These are phyloP conservation scores for Tupiocoris notatus DNA, from an alignment of 2,888 invertebrate species.

Conservation along the genomic window DNA sequence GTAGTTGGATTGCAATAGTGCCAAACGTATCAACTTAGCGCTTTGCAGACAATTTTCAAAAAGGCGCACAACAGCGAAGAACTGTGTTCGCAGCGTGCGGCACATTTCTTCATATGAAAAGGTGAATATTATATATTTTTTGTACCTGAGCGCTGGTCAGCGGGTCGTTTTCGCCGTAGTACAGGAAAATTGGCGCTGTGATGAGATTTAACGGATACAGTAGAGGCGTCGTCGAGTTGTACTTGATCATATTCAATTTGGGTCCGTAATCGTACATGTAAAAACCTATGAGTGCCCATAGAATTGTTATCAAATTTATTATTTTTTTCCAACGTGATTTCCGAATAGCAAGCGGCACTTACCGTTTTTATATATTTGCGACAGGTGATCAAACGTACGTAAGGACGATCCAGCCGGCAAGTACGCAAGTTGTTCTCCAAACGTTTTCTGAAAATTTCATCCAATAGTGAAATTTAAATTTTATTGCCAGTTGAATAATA, in stretches of 20 bases:
- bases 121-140: too few relatives aligned
- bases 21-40: too few relatives aligned
- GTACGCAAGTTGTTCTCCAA: not conserved
- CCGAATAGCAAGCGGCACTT: not conserved
- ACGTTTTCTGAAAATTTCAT: constrained; percentile 12
- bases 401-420: constrained; percentile 25
- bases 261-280: constrained; percentile 26
- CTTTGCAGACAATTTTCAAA: too few relatives aligned
- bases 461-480: too few relatives aligned
- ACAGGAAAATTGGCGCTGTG: constrained; percentile 14
- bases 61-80: too few relatives aligned
- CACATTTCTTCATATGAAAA: too few relatives aligned
- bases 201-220: constrained; percentile 15
- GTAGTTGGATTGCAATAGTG: too few relatives aligned
- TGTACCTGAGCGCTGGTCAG: constrained; percentile 27
- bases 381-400: constrained; percentile 32
- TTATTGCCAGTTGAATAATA: too few relatives aligned
- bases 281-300: too few relatives aligned
- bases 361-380: constrained; percentile 25
- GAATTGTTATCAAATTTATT: too few relatives aligned
- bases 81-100: too few relatives aligned
- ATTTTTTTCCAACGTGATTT: too few relatives aligned
- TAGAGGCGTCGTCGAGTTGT: constrained; percentile 23
- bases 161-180: constrained; percentile 27
- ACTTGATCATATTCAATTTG: constrained; percentile 7